Percentiles rank a stretch among this genome's conserved stretches.
Evolutionary conservation across 2,888 invertebrate species (phyloP).

Genomic region (Pammene aurita): DNA sequence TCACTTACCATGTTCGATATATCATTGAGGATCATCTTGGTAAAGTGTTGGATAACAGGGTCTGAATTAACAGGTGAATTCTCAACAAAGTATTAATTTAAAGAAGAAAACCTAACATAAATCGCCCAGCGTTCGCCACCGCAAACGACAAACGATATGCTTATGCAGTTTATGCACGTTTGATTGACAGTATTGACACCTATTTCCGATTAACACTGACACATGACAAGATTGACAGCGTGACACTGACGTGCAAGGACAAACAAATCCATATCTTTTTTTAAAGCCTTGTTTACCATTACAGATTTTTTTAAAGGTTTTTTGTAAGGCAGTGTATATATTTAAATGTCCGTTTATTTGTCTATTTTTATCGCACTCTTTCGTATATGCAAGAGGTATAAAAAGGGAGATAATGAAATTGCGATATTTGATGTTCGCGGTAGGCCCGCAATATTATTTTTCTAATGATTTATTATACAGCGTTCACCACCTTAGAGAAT

Average conservation of each 20-base stretch:
- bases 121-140: background rate
- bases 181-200: too few species aligned
- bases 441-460: too few species aligned
- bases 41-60: background rate
- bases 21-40: slow-evolving; percentile 50
- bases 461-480: too few species aligned
- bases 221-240: too few species aligned
- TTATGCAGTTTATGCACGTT: too few species aligned
- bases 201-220: too few species aligned
- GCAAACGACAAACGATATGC: background rate
- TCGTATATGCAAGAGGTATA: too few species aligned
- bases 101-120: background rate
- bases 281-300: background rate
- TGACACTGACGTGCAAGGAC: background rate
- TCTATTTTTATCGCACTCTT: too few species aligned
- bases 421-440: too few species aligned
- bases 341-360: too few species aligned
- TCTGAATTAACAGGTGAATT: background rate
- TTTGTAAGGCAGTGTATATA: background rate
- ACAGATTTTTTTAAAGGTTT: background rate
- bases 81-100: slow-evolving; percentile 4
- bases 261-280: slow-evolving; percentile 14
- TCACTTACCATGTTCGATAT: slow-evolving; percentile 50
- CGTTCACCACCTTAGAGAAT: too few species aligned
- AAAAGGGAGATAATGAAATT: too few species aligned